A percentile compares a stretch with the other conserved stretches of the same genome.
Evolutionary conservation across 2,113 vertebrate species (phyloP).

Genomic region (Scortum barcoo): DNA sequence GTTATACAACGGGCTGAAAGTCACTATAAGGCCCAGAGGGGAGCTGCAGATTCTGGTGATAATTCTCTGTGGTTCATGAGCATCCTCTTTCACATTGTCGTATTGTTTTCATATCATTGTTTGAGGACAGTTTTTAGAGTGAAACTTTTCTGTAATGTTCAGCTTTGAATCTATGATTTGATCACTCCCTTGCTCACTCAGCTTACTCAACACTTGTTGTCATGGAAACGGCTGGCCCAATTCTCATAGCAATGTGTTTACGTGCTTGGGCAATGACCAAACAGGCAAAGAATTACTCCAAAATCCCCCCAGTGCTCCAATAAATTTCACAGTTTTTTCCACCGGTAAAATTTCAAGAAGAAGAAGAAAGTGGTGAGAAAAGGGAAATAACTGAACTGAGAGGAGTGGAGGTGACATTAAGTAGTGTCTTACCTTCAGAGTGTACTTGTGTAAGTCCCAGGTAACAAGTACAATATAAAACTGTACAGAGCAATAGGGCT

Average conservation of each 20-base stretch:
- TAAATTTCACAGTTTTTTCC: neutral
- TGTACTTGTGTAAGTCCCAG: constrained; percentile 93
- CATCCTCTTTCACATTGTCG: neutral
- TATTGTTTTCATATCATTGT: neutral
- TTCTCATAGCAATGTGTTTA: constrained; percentile 58
- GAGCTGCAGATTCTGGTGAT: neutral
- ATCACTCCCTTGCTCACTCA: constrained; percentile 44
- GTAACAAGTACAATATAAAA: constrained; percentile 92
- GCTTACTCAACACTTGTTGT: constrained; percentile 52
- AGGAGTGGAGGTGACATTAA: constrained; percentile 1
- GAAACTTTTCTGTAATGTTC: neutral
- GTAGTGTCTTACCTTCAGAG: constrained; percentile 91
- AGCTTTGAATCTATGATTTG: constrained; percentile 28
- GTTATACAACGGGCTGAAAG: neutral
- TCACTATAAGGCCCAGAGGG: neutral
- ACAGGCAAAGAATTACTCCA: constrained; percentile 44
- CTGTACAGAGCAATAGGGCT: constrained; percentile 92
- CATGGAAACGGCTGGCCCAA: constrained; percentile 51
- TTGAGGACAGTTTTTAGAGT: neutral
- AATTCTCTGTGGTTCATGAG: neutral
- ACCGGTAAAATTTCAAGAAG: neutral
- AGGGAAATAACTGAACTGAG: neutral
- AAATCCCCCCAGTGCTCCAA: constrained; percentile 21
- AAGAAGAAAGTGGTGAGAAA: constrained; percentile 9
- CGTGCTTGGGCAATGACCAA: constrained; percentile 54